Evolutionary conservation across 37 sponge, comb jelly and placozoan species (phyloP).

Genomic region (Lycopodina hypogea): DNA sequence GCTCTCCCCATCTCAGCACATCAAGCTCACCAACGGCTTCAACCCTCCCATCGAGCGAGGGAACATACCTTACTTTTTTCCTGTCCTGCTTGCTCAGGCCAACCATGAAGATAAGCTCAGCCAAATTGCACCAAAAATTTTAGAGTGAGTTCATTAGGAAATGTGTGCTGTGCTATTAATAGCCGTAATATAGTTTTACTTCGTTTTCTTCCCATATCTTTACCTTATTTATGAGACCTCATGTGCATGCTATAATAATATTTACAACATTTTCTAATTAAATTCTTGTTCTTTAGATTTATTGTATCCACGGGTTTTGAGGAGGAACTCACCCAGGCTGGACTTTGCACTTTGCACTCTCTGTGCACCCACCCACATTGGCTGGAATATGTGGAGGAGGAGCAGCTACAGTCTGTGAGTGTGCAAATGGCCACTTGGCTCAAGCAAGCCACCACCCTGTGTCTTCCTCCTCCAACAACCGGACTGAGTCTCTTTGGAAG

Average conservation of each 20-base stretch:
- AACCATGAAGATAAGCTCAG: conserved; percentile 29
- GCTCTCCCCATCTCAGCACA: conserved; percentile 46
- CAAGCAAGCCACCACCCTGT: conserved; percentile 27
- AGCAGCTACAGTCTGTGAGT: conserved; percentile 17
- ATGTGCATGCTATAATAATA: too few species aligned
- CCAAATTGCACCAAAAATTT: conserved; percentile 16
- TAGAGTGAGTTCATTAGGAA: conserved; percentile 12
- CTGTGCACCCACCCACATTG: conserved; percentile 38
- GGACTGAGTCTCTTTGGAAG: conserved; percentile 18
- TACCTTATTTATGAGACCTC: too few species aligned
- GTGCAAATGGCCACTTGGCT: conserved; percentile 38
- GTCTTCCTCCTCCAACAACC: conserved; percentile 24
- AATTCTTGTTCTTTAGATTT: conserved; percentile 35
- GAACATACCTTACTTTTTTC: conserved; percentile 57
- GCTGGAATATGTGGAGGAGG: conserved; percentile 26
- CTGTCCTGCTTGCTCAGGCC: conserved; percentile 60
- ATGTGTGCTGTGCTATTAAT: too few species aligned
- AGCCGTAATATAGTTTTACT: too few species aligned
- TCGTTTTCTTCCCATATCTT: too few species aligned
- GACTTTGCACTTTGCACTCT: conserved; percentile 46
- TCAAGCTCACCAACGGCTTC: conserved; percentile 38
- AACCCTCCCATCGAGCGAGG: conserved; percentile 59
- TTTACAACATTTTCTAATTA: too few species aligned
- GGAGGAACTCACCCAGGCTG: conserved; percentile 37
- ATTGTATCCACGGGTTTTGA: conserved; percentile 46